Conservation (phyloP, 35 echinoderm and acorn worm species). For the Patiria miniata region DNA sequence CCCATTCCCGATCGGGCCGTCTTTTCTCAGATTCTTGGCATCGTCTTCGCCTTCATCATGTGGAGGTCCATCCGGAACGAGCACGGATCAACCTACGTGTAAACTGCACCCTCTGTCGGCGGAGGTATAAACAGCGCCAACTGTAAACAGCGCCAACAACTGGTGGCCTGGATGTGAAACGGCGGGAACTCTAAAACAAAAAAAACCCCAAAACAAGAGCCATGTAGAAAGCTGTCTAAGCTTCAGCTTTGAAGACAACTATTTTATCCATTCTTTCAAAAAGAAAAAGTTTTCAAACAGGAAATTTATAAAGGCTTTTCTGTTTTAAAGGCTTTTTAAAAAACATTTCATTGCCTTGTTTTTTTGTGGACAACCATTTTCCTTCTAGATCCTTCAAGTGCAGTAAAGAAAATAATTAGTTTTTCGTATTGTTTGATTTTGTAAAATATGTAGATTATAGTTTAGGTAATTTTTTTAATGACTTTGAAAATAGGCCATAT, state of each 20-base stretch:
- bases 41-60: slow-evolving; percentile 39
- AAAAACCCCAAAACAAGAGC: too few species aligned
- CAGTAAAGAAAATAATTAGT: neutral
- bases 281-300: too few species aligned
- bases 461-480: neutral
- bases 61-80: slow-evolving; percentile 5
- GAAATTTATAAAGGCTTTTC: too few species aligned
- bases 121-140: neutral
- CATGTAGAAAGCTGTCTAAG: too few species aligned
- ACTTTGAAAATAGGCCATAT: slow-evolving; percentile 10
- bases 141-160: neutral
- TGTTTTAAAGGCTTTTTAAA: too few species aligned
- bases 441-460: neutral
- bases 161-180: too few species aligned
- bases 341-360: too few species aligned
- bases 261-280: too few species aligned
- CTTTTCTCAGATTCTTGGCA: slow-evolving; percentile 43
- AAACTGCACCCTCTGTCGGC: neutral
- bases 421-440: neutral
- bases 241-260: too few species aligned
- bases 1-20: slow-evolving; percentile 9
- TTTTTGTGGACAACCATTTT: too few species aligned
- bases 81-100: neutral
- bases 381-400: too few species aligned
- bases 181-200: too few species aligned